Conservation (phyloP, 1,140 invertebrate genomes). For the Hesperophylax magnus region DNA sequence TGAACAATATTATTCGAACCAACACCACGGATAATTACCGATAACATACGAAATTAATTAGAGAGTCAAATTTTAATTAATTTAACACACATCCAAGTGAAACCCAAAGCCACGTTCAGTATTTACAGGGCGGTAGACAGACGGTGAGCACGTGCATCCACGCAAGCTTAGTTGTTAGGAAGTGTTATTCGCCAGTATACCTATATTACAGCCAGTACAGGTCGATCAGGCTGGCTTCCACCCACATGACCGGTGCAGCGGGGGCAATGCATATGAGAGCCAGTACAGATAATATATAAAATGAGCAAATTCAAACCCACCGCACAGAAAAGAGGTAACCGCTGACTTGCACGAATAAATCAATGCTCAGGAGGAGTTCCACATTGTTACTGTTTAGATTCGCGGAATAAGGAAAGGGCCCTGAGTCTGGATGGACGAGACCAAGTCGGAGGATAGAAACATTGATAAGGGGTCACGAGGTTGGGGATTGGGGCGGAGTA, state of each 20-base stretch:
- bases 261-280: conserved; percentile 1
- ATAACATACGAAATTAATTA: not conserved
- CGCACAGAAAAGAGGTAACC: not conserved
- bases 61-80: conserved; percentile 1
- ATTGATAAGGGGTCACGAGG: conserved; percentile 30
- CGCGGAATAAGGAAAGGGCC: not conserved
- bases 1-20: no score
- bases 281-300: not conserved
- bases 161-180: conserved; percentile 1
- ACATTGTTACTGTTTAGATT: not conserved
- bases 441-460: conserved; percentile 6
- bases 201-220: not conserved
- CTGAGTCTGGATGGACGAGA: not conserved
- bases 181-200: conserved; percentile 21
- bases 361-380: not conserved
- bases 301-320: not conserved
- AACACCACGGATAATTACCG: no score
- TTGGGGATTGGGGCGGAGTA: conserved; percentile 17
- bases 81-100: not conserved
- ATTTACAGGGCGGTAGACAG: not conserved
- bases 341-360: no score
- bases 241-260: conserved; percentile 31
- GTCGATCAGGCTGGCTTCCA: conserved; percentile 18
- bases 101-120: not conserved
- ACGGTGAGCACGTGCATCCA: not conserved